Percentiles rank a stretch among this genome's conserved stretches.
Evolutionary conservation across 2,797 vertebrate genomes (phyloP).

Genomic region (Spatula clypeata): DNA sequence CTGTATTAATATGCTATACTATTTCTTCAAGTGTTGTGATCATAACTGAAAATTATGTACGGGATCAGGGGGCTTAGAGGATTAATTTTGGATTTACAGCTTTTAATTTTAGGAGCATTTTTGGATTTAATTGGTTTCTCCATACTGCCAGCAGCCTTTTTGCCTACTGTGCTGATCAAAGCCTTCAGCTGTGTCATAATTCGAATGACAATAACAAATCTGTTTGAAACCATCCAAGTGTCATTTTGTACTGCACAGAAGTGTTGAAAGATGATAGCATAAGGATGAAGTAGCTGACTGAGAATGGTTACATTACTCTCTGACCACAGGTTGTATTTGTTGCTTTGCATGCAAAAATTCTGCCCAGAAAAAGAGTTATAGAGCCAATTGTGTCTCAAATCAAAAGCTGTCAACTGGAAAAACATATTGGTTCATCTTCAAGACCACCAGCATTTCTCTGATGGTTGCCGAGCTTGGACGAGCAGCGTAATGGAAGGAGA

Average conservation of each 20-base stretch:
- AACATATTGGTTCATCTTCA: not conserved
- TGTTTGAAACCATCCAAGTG: conserved; percentile 8
- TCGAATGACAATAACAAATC: conserved; percentile 4
- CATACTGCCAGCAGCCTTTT: not conserved
- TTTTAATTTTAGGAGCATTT: not conserved
- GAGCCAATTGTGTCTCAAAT: not conserved
- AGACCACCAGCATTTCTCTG: conserved; percentile 43
- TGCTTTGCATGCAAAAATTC: conserved; percentile 39
- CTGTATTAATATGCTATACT: not conserved
- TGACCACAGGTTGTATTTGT: conserved; percentile 18
- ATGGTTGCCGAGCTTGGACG: not conserved
- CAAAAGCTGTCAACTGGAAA: conserved; percentile 17
- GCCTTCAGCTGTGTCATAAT: not conserved
- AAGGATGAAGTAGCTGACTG: conserved; percentile 13
- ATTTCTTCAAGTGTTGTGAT: conserved; percentile 12
- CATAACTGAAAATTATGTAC: not conserved
- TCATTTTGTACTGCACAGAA: not conserved
- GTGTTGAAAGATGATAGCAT: conserved; percentile 1
- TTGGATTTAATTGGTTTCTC: not conserved
- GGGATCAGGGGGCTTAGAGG: not conserved
- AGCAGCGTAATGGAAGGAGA: not conserved
- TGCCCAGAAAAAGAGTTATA: conserved; percentile 34
- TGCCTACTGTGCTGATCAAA: not conserved
- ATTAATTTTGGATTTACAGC: not conserved
- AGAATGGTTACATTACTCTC: conserved; percentile 17